A percentile compares a stretch with the other conserved stretches of the same genome.
phyloP scores from a whole-genome alignment of 23 tunicate species.

The Styela clava region DNA sequence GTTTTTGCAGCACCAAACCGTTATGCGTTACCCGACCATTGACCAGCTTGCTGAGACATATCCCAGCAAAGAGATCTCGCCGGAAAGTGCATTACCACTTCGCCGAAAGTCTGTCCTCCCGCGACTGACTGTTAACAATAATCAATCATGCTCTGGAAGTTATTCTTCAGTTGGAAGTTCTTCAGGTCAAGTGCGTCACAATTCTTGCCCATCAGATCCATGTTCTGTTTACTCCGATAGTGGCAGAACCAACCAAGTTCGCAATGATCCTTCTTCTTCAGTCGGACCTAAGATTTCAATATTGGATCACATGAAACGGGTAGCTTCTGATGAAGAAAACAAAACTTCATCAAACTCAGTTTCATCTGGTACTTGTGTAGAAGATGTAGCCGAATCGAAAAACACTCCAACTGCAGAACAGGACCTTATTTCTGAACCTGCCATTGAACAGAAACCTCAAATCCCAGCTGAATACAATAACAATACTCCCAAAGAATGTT shows the following conservation, averaged over 20 bases:
- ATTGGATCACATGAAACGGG: neutral
- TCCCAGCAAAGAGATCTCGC: slow-evolving; percentile 10
- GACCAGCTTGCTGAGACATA: neutral
- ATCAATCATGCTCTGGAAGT: neutral
- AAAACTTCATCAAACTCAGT: neutral
- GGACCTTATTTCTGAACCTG: neutral
- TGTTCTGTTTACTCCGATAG: slow-evolving; percentile 12
- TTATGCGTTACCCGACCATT: slow-evolving; percentile 6
- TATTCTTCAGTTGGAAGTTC: neutral
- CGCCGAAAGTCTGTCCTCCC: slow-evolving; percentile 17
- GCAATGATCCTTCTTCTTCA: neutral
- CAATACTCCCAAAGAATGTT: neutral
- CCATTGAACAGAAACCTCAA: neutral
- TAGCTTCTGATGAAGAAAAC: slow-evolving; percentile 3
- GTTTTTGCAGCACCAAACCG: slow-evolving; percentile 18
- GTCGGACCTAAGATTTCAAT: slow-evolving; percentile 6
- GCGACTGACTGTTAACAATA: neutral
- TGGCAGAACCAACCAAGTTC: neutral
- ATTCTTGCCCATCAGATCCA: slow-evolving; percentile 19
- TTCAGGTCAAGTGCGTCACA: slow-evolving; percentile 12
- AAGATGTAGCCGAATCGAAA: neutral
- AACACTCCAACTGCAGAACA: neutral
- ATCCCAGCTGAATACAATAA: neutral
- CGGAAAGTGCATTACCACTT: slow-evolving; percentile 14
- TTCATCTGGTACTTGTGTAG: neutral